A percentile compares a stretch with the other conserved stretches of the same genome.
These are phyloP conservation scores for Sarcophaga subvicina DNA, from an alignment of 2,888 invertebrate genomes.

Conservation along the genomic window DNA sequence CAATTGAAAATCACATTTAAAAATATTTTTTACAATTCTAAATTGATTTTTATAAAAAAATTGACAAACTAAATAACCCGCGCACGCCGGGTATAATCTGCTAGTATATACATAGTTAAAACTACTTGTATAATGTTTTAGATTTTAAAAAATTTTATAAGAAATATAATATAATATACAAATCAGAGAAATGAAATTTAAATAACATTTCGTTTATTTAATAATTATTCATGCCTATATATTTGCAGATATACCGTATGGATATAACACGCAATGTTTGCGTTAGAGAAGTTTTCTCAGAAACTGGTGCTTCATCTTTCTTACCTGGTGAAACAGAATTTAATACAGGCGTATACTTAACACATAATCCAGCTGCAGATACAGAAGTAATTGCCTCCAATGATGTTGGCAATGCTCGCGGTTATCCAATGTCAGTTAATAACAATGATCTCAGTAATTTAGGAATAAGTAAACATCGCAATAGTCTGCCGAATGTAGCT, in stretches of 20 bases:
- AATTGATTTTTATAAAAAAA: too few species aligned
- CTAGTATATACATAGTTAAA: too few species aligned
- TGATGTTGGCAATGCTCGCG: conserved; percentile 5
- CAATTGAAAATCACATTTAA: too few species aligned
- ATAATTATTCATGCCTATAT: background rate
- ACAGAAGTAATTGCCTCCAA: conserved; percentile 68
- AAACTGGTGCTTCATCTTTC: conserved; percentile 69
- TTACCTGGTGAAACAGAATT: conserved; percentile 52
- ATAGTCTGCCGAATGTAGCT: conserved; percentile 80
- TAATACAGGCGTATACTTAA: conserved; percentile 20
- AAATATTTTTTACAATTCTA: too few species aligned
- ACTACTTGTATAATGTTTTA: too few species aligned
- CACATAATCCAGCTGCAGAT: conserved; percentile 44
- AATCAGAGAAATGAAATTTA: too few species aligned
- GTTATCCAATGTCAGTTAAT: conserved; percentile 35
- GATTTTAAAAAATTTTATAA: too few species aligned
- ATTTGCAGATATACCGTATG: conserved; percentile 85
- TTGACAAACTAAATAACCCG: too few species aligned
- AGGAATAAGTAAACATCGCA: conserved; percentile 75
- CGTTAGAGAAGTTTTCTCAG: conserved; percentile 82
- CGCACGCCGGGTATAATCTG: too few species aligned
- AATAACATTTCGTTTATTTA: background rate
- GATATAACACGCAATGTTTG: conserved; percentile 92
- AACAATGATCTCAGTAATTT: conserved; percentile 42
- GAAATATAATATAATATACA: too few species aligned